phyloP scores from a whole-genome alignment of 2,888 invertebrate genomes.

The Tetramorium bicarinatum region DNA sequence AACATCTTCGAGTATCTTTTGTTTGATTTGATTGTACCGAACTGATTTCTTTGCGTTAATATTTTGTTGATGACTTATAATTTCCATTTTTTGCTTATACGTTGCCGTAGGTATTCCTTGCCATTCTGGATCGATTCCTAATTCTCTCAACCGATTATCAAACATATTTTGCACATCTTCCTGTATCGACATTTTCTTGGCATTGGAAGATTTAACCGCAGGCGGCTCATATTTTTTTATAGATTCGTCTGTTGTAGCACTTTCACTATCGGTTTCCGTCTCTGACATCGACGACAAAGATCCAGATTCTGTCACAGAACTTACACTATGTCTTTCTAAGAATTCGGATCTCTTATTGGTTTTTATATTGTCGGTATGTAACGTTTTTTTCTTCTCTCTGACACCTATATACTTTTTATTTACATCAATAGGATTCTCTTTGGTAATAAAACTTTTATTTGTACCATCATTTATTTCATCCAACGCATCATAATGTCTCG shows the following conservation, averaged over 20 bases:
- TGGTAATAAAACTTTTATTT: conserved; percentile 17
- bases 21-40: conserved; percentile 86
- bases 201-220: neutral
- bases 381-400: conserved; percentile 1
- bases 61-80: conserved; percentile 88
- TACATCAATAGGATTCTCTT: conserved; percentile 25
- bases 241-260: conserved; percentile 33
- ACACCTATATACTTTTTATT: conserved; percentile 4
- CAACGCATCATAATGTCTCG: conserved; percentile 19
- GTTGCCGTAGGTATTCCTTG: conserved; percentile 88
- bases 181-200: conserved; percentile 33
- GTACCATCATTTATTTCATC: conserved; percentile 4
- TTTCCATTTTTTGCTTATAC: conserved; percentile 88
- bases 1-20: conserved; percentile 87
- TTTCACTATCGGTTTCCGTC: conserved; percentile 55
- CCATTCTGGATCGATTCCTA: conserved; percentile 90
- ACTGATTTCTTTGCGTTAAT: conserved; percentile 88
- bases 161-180: conserved; percentile 84
- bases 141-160: conserved; percentile 87
- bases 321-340: conserved; percentile 4
- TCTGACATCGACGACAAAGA: conserved; percentile 45
- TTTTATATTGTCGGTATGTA: conserved; percentile 6
- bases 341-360: conserved; percentile 25
- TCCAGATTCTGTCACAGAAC: conserved; percentile 55
- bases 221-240: conserved; percentile 21